Conservation (phyloP, 2,888 invertebrate genomes). For the Agriotes lineatus region DNA sequence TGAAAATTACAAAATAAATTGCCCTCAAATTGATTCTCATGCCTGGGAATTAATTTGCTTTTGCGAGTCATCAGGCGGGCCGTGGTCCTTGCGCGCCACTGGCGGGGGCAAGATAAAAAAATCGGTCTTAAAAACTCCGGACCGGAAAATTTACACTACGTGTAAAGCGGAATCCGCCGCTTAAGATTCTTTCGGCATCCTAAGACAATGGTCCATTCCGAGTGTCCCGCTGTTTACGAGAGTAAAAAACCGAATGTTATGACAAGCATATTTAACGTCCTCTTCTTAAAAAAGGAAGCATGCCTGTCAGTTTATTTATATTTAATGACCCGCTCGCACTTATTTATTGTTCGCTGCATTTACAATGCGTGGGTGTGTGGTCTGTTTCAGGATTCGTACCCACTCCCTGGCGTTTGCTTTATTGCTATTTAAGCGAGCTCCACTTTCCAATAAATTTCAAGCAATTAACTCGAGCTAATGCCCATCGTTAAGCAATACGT, state of each 20-base stretch:
- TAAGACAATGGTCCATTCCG: slow-evolving; percentile 53
- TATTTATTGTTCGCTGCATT: slow-evolving; percentile 51
- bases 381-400: slow-evolving; percentile 41
- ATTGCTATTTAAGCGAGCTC: neutral
- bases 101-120: slow-evolving; percentile 24
- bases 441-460: neutral
- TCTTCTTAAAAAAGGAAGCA: slow-evolving; percentile 48
- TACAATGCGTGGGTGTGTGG: slow-evolving; percentile 52
- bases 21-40: slow-evolving; percentile 58
- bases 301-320: slow-evolving; percentile 52
- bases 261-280: slow-evolving; percentile 55
- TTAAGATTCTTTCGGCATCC: slow-evolving; percentile 53
- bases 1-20: slow-evolving; percentile 56
- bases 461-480: neutral
- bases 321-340: slow-evolving; percentile 51
- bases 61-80: slow-evolving; percentile 55
- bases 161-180: slow-evolving; percentile 37
- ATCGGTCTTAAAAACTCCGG: slow-evolving; percentile 24
- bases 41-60: slow-evolving; percentile 54
- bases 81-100: too few relatives aligned
- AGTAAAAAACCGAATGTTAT: slow-evolving; percentile 51
- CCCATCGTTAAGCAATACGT: slow-evolving; percentile 1
- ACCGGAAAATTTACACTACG: slow-evolving; percentile 46
- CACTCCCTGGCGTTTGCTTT: neutral
- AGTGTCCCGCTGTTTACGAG: slow-evolving; percentile 48